Evolutionary conservation across 1,140 invertebrate genomes (phyloP), one percentile per base, ranked within the genome.

Genomic region (Bradysia coprophila): DNA sequence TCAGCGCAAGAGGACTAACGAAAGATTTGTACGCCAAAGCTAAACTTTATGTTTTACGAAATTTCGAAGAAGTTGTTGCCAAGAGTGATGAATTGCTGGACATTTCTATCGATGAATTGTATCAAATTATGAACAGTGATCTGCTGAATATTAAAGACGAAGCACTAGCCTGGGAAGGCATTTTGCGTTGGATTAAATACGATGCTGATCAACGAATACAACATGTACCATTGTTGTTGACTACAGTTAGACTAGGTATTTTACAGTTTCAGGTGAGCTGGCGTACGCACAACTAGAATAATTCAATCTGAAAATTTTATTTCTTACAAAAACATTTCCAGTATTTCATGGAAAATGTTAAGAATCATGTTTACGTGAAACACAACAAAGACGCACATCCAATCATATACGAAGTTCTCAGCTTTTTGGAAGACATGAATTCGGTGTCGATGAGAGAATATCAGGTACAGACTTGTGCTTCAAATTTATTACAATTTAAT

Each of bases 201-300:
- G 72, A 81, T 50, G 67, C 72, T 0, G 64, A 71, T 13, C 56
- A 54, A 3, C 67, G 81, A 9, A 75, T 72, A 53, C 50, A 63
- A 20, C 61, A 79, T 47, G 76, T 87, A 6, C 72, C 78, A 1
- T 66, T 74, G 22, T 59, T 94, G 1, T 78, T 94, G 71, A n/a
- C n/a, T n/a, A n/a, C n/a, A n/a, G n/a, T n/a, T n/a, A n/a, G n/a
- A n/a, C n/a, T n/a, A n/a, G n/a, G n/a, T n/a, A n/a, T n/a, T n/a
- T n/a, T n/a, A n/a, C n/a, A n/a, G n/a, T n/a, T n/a, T n/a, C n/a
- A n/a, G n/a, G n/a, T n/a, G n/a, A n/a, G n/a, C n/a, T n/a, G n/a
- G n/a, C n/a, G n/a, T n/a, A n/a, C n/a, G n/a, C n/a, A n/a, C n/a
- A n/a, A n/a, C n/a, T n/a, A n/a, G n/a, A n/a, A n/a, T n/a, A n/a